Conservation (phyloP, 2,113 vertebrate genomes). For the Thryonomys swinderianus region DNA sequence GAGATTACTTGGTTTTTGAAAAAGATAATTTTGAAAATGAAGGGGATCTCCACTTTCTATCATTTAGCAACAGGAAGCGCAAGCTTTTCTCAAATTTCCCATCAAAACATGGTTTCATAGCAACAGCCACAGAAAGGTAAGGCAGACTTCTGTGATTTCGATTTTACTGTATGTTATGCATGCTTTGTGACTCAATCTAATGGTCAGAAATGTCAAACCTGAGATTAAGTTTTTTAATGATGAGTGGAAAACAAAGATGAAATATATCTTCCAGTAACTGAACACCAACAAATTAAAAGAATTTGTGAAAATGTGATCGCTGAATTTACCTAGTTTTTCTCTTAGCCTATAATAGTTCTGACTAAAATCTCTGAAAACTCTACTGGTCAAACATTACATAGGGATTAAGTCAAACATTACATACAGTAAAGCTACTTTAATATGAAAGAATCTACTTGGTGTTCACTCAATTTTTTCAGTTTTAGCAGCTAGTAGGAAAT, state of each 20-base stretch:
- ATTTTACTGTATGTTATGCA: slow-evolving; percentile 64
- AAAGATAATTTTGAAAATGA: slow-evolving; percentile 57
- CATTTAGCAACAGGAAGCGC: slow-evolving; percentile 79
- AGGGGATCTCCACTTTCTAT: slow-evolving; percentile 78
- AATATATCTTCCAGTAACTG: slow-evolving; percentile 4
- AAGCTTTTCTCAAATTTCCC: slow-evolving; percentile 59
- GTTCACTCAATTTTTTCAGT: neutral
- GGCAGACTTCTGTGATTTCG: slow-evolving; percentile 63
- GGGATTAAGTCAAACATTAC: neutral
- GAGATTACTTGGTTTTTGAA: slow-evolving; percentile 40
- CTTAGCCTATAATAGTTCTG: slow-evolving; percentile 27
- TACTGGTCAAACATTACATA: neutral
- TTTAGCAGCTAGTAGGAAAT: neutral
- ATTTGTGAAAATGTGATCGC: neutral
- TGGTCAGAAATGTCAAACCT: slow-evolving; percentile 63
- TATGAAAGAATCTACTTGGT: neutral
- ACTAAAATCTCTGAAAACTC: slow-evolving; percentile 45
- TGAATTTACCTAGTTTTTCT: neutral
- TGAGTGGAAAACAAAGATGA: slow-evolving; percentile 58
- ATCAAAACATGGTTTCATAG: slow-evolving; percentile 75
- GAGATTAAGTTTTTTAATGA: slow-evolving; percentile 27
- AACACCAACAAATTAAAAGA: slow-evolving; percentile 47
- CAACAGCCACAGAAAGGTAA: slow-evolving; percentile 59
- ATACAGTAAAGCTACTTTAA: slow-evolving; percentile 18
- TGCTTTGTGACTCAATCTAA: slow-evolving; percentile 71